phyloP scores from a whole-genome alignment of 2,797 vertebrate species.

The Alosa sapidissima region DNA sequence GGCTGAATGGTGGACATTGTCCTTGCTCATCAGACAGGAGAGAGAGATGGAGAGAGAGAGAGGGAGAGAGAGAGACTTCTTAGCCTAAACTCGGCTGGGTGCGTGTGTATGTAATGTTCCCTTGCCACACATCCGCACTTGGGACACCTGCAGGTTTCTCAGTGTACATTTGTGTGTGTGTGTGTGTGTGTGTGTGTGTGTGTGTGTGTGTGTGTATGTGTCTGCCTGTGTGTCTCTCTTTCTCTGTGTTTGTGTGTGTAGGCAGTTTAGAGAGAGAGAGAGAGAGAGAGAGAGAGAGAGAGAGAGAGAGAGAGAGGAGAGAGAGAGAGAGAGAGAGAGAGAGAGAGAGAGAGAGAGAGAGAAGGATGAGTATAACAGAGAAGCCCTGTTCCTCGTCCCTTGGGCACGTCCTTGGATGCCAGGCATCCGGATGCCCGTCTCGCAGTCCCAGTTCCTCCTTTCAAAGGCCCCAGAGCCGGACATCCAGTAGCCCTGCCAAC shows the following conservation, averaged over 20 bases:
- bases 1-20: slow-evolving; percentile 10
- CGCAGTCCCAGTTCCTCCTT: slow-evolving; percentile 63
- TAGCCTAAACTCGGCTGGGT: not conserved
- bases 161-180: not conserved
- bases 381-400: slow-evolving; percentile 30
- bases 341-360: slow-evolving; percentile 15
- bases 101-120: slow-evolving; percentile 15
- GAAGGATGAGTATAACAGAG: slow-evolving; percentile 20
- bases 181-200: slow-evolving; percentile 21
- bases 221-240: not conserved
- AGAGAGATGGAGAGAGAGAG: not conserved
- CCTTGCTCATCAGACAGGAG: slow-evolving; percentile 2
- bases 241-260: slow-evolving; percentile 44
- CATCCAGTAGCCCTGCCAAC: slow-evolving; percentile 56
- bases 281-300: slow-evolving; percentile 8
- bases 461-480: slow-evolving; percentile 56
- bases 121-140: slow-evolving; percentile 11
- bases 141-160: slow-evolving; percentile 34
- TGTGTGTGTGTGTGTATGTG: slow-evolving; percentile 40
- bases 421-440: slow-evolving; percentile 66
- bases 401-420: slow-evolving; percentile 68
- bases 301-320: slow-evolving; percentile 8
- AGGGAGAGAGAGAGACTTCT: not conserved
- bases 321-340: slow-evolving; percentile 6
- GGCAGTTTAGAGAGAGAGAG: slow-evolving; percentile 3